Base-by-base conservation (phyloP, 2,888 invertebrate genomes). In the Nebria brevicollis region DNA sequence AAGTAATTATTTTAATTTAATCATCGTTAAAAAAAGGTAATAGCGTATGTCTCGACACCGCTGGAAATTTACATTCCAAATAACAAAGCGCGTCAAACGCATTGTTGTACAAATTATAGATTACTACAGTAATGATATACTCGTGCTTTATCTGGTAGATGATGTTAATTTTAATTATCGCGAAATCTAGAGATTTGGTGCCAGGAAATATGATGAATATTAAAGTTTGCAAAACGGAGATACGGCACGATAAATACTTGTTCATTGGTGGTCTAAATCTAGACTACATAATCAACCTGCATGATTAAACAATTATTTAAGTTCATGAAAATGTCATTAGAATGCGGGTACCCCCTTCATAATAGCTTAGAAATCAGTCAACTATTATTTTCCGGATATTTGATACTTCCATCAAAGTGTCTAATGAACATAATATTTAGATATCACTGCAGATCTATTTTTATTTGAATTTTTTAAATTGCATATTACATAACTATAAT, bases 261-360 rank as follows among this genome's bases (percentile, higher is more conserved):
- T 41, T 75, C 80, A 64, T 42, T 75, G 80, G 79, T 80, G 80
- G 80, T 80, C 80, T 72, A 74, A 77, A 54, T 79, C 68, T 66
- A 13, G 26, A 73, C 68, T 73, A 73, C 73, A 73, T 78, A 73
- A 73, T 15, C 73, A 68, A 64, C 68, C 43, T 66, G 54, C 75
- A 75, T 75, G 75, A 80, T 75, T 70, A 80, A 75, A 75, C 70
- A 78, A 73, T 73, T 75, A 80, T 42, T n/a, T 25, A 34, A 34
- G 65, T 73, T 72, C 41, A 80, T 70, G 64, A 66, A 82, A 79
- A 68, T 77, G 72, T 72, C 65, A 70, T 70, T 70, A 41, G 42
- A 74, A 77, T 78, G 73, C 77, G 41, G 76, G 72, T 66, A 82
- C 82, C 76, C 25, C 77, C 77, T 54, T 82, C 82, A 66, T 82